phyloP scores from a whole-genome alignment of 2,797 vertebrate species.

The Euthynnus affinis region DNA sequence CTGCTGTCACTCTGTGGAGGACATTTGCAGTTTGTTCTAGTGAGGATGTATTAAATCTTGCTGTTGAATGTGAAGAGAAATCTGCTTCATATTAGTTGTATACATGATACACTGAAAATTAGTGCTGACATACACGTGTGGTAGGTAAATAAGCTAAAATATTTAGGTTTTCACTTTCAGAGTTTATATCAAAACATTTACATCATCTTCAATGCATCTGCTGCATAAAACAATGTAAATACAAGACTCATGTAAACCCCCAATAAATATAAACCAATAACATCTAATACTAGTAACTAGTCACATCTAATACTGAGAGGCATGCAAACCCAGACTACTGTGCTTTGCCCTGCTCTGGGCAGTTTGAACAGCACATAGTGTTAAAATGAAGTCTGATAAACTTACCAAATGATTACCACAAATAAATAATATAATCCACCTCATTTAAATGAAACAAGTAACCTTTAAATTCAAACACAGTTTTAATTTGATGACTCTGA shows the following conservation, averaged over 20 bases:
- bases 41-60: constrained; percentile 43
- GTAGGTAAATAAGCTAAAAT: background rate
- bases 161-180: background rate
- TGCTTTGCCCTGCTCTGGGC: background rate
- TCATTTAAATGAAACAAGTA: background rate
- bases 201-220: background rate
- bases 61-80: constrained; percentile 70
- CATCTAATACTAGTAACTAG: background rate
- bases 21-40: constrained; percentile 52
- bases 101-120: constrained; percentile 24
- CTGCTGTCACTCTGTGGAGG: constrained; percentile 68
- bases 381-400: constrained; percentile 18
- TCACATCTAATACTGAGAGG: background rate
- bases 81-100: constrained; percentile 39
- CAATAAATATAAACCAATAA: background rate
- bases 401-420: background rate
- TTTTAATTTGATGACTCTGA: constrained; percentile 16
- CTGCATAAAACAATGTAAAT: background rate
- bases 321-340: background rate
- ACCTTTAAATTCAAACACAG: background rate
- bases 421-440: constrained; percentile 9
- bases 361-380: background rate
- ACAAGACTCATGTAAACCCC: background rate
- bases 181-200: background rate
- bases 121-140: constrained; percentile 1